Conservation (phyloP, 1,140 invertebrate species). For the Gryon sp. region DNA sequence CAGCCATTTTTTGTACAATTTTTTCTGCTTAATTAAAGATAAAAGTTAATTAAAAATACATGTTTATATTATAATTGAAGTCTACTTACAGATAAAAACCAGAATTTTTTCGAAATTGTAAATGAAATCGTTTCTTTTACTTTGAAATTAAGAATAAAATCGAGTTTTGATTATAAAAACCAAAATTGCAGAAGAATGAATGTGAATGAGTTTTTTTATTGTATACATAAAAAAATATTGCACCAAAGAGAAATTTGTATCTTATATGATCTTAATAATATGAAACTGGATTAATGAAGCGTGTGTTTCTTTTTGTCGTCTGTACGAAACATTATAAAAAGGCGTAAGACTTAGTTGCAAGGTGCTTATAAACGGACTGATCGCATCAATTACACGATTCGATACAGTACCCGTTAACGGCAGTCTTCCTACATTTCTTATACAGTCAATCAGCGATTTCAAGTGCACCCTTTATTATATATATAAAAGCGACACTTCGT, state of each 20-base stretch:
- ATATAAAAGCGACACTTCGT: constrained; percentile 14
- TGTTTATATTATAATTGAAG: too few relatives aligned
- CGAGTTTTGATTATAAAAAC: too few relatives aligned
- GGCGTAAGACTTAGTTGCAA: constrained; percentile 42
- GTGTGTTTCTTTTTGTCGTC: constrained; percentile 33
- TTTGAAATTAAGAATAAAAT: too few relatives aligned
- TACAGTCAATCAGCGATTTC: constrained; percentile 38
- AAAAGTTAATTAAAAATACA: too few relatives aligned
- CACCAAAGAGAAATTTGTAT: constrained; percentile 45
- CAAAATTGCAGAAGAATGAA: too few relatives aligned
- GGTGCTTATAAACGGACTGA: constrained; percentile 39
- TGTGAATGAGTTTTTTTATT: too few relatives aligned
- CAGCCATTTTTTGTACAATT: too few relatives aligned
- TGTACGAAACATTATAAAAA: constrained; percentile 40
- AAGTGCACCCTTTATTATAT: constrained; percentile 19
- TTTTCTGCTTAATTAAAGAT: too few relatives aligned
- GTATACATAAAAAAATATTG: background rate
- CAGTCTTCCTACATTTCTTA: constrained; percentile 34
- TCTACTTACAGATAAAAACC: too few relatives aligned
- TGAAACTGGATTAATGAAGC: constrained; percentile 59
- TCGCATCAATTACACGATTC: constrained; percentile 60
- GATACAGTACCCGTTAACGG: constrained; percentile 56
- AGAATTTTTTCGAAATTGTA: too few relatives aligned
- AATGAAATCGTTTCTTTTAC: too few relatives aligned
- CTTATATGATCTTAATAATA: constrained; percentile 41